These are phyloP conservation scores for Pimpla rufipes DNA, from an alignment of 2,888 invertebrate genomes.

Conservation along the genomic window DNA sequence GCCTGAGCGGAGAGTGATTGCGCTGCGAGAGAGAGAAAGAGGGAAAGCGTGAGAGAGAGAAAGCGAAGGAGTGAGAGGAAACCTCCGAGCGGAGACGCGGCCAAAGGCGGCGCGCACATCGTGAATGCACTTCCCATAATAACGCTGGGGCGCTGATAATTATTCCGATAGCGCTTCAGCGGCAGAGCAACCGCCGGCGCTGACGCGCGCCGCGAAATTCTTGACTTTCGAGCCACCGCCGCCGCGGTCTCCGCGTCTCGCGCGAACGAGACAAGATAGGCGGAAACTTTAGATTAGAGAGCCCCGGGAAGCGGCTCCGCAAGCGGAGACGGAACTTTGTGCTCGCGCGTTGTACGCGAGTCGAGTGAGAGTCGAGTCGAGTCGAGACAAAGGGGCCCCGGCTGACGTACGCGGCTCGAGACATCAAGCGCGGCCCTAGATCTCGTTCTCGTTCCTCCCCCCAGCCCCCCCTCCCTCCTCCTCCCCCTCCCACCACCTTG, in stretches of 20 bases:
- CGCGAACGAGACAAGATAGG: constrained; percentile 45
- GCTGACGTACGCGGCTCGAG: constrained; percentile 54
- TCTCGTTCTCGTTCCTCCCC: not conserved
- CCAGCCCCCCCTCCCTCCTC: no score
- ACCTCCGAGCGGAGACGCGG: constrained; percentile 61
- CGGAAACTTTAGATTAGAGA: constrained; percentile 61
- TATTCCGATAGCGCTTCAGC: constrained; percentile 64
- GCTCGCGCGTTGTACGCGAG: constrained; percentile 35
- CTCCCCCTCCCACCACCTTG: not conserved
- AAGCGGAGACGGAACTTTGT: constrained; percentile 44
- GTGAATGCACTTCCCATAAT: constrained; percentile 5
- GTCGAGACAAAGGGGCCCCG: constrained; percentile 52
- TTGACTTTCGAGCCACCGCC: no score
- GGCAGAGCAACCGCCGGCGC: no score
- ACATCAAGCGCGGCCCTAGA: constrained; percentile 46
- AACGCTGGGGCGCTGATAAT: constrained; percentile 56
- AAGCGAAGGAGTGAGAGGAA: no score
- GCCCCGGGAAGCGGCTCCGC: constrained; percentile 1
- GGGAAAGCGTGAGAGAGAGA: no score
- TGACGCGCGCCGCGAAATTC: constrained; percentile 40
- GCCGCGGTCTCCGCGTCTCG: constrained; percentile 32
- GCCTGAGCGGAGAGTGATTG: constrained; percentile 57
- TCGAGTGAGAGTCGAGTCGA: no score
- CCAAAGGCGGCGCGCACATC: constrained; percentile 35
- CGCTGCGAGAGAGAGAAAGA: no score